phyloP scores from a whole-genome alignment of 2,113 vertebrate species.

The Thoracochromis brauschi region DNA sequence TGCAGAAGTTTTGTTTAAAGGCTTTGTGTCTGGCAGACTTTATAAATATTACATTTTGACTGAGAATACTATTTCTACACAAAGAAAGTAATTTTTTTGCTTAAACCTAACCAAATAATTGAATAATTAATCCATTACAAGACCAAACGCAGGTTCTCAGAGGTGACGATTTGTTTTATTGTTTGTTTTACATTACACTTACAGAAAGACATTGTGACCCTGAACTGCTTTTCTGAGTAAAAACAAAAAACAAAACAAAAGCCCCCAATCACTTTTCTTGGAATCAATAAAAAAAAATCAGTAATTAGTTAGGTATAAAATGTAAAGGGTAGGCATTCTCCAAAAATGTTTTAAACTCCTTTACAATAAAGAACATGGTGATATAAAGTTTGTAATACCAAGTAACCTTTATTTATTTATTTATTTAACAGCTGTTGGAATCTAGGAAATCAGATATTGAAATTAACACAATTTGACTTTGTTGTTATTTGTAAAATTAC shows the following conservation, averaged over 20 bases:
- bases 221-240: not conserved
- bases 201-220: not conserved
- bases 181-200: not conserved
- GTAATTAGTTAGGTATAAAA: not conserved
- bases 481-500: no score
- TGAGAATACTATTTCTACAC: not conserved
- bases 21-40: not conserved
- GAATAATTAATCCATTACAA: not conserved
- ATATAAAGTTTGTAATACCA: not conserved
- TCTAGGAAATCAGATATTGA: not conserved
- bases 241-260: not conserved
- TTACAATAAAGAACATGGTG: not conserved
- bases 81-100: not conserved
- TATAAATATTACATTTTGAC: not conserved
- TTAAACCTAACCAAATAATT: not conserved
- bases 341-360: not conserved
- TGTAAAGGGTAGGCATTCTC: not conserved
- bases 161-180: not conserved
- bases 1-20: not conserved
- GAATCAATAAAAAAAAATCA: not conserved
- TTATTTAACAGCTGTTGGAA: not conserved
- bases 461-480: not conserved
- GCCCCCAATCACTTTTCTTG: accelerated
- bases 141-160: not conserved
- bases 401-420: not conserved